Evolutionary conservation across 2,113 vertebrate genomes (phyloP).

Genomic region (Electrona antarctica): DNA sequence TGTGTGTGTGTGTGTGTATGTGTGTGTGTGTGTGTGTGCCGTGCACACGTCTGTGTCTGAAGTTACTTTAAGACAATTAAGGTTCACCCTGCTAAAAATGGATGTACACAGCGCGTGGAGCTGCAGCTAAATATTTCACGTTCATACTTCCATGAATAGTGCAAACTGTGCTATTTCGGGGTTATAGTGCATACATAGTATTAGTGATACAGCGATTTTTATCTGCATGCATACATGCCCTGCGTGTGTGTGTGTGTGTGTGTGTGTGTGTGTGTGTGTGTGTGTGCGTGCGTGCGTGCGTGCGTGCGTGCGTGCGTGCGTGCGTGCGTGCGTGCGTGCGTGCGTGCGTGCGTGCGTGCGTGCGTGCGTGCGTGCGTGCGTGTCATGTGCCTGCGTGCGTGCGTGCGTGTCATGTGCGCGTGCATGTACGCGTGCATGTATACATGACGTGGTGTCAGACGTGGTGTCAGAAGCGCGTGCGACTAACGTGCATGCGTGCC

Average conservation of each 20-base stretch:
- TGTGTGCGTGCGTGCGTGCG: neutral
- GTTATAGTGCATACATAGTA: too few species aligned
- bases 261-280: slow-evolving; percentile 6
- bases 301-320: slow-evolving; percentile 12
- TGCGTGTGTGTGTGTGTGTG: slow-evolving; percentile 30
- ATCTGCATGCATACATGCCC: neutral
- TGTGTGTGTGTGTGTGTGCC: slow-evolving; percentile 32
- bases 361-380: neutral
- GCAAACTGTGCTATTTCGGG: neutral
- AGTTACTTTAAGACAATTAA: slow-evolving; percentile 52
- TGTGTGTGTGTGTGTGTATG: slow-evolving; percentile 46
- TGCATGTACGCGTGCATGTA: neutral
- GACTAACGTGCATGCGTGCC: neutral
- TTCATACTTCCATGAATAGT: slow-evolving; percentile 38
- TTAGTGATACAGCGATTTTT: neutral
- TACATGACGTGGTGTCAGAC: too few species aligned
- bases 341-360: neutral
- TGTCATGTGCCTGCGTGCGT: neutral
- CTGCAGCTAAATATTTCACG: slow-evolving; percentile 52
- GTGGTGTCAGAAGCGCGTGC: too few species aligned
- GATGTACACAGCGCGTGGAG: slow-evolving; percentile 37
- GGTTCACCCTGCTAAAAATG: slow-evolving; percentile 13
- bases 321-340: slow-evolving; percentile 16
- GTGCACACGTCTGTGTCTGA: slow-evolving; percentile 45
- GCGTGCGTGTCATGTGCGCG: slow-evolving; percentile 13